Percentiles rank a stretch among this genome's conserved stretches.
Evolutionary conservation across 1,140 invertebrate genomes (phyloP).

Genomic region (Zaprionus ghesquierei): DNA sequence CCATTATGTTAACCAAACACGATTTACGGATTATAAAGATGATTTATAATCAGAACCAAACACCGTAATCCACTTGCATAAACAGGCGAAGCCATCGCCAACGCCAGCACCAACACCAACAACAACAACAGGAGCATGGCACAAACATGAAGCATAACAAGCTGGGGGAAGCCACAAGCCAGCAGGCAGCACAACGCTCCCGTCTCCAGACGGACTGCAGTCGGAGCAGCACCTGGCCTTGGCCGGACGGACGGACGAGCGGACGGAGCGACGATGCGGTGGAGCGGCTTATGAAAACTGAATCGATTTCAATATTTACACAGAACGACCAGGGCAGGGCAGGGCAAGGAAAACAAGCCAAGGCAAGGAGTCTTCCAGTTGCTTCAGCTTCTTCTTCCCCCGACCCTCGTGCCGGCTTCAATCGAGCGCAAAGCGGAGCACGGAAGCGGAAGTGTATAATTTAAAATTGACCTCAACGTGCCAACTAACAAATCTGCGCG

Average conservation of each 20-base stretch:
- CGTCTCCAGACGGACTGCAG: conserved; percentile 35
- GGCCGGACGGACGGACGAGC: neutral
- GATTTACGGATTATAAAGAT: conserved; percentile 81
- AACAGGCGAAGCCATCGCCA: conserved; percentile 56
- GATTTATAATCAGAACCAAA: conserved; percentile 81
- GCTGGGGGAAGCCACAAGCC: conserved; percentile 58
- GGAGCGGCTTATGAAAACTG: conserved; percentile 63
- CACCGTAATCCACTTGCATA: conserved; percentile 81
- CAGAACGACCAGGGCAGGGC: conserved; percentile 28
- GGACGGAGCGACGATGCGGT: neutral
- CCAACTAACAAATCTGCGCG: conserved; percentile 14
- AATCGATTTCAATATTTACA: conserved; percentile 81
- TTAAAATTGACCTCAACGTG: conserved; percentile 74
- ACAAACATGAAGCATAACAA: conserved; percentile 77
- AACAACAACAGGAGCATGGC: conserved; percentile 62
- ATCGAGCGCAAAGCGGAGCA: conserved; percentile 69
- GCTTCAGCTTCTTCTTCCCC: neutral
- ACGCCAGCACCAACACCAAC: neutral
- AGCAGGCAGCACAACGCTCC: conserved; percentile 1
- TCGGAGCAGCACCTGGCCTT: conserved; percentile 39
- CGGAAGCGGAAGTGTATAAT: conserved; percentile 78
- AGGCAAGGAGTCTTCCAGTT: neutral
- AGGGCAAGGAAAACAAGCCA: neutral
- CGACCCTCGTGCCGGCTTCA: conserved; percentile 43
- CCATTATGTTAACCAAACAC: conserved; percentile 81